These are phyloP conservation scores for Sthenelais limicola DNA, from an alignment of 2,888 invertebrate genomes.

Conservation along the genomic window DNA sequence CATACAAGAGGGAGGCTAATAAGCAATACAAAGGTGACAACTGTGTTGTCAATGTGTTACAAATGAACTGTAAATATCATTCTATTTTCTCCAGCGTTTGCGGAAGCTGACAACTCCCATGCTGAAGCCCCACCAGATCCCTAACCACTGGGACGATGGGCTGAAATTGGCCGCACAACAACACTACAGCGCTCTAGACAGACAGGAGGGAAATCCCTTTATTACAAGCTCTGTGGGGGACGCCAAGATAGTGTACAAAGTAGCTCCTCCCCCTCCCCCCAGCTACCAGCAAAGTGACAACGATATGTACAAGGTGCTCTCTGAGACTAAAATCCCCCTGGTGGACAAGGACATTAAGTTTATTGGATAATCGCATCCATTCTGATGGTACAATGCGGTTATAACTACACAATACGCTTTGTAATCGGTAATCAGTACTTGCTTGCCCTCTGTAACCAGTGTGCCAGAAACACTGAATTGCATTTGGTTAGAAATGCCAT, in stretches of 20 bases:
- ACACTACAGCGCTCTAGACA: background rate
- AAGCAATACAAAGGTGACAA: no score
- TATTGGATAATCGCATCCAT: no score
- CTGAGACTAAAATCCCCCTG: constrained; percentile 13
- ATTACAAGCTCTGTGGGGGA: constrained; percentile 15
- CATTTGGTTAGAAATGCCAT: background rate
- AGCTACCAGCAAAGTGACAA: background rate
- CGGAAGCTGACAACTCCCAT: constrained; percentile 31
- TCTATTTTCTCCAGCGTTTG: constrained; percentile 25
- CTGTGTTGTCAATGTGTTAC: no score
- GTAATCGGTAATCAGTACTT: no score
- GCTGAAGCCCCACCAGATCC: constrained; percentile 40
- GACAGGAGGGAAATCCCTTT: constrained; percentile 7
- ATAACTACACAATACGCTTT: no score
- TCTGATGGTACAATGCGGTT: no score
- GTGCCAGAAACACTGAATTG: no score
- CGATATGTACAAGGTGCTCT: background rate
- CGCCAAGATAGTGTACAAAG: constrained; percentile 27
- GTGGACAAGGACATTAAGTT: constrained; percentile 23
- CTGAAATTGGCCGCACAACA: constrained; percentile 49
- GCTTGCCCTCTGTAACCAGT: no score
- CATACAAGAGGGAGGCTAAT: no score
- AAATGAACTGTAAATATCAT: background rate
- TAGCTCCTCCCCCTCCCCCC: constrained; percentile 12
- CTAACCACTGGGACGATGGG: constrained; percentile 41